Conservation (phyloP, 2,113 vertebrate species). For the Alligator mississippiensis region DNA sequence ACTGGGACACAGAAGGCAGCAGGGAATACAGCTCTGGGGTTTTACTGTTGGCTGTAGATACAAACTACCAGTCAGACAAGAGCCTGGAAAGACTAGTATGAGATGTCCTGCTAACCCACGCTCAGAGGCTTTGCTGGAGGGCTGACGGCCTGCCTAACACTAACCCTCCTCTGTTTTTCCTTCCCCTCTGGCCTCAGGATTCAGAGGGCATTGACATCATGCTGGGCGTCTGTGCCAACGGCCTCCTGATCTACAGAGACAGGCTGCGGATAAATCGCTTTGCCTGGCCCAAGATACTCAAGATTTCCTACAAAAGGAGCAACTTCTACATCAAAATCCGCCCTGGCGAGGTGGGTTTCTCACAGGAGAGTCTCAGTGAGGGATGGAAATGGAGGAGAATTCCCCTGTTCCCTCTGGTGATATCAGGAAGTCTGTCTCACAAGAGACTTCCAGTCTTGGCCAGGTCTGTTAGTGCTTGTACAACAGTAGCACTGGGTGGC, state of each 20-base stretch:
- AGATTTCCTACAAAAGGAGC: constrained; percentile 98
- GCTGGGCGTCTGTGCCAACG: constrained; percentile 96
- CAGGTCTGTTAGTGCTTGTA: neutral
- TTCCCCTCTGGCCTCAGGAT: constrained; percentile 81
- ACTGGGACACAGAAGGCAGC: neutral
- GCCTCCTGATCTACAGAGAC: constrained; percentile 96
- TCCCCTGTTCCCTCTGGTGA: neutral
- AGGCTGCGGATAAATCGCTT: constrained; percentile 98
- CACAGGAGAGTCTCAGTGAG: rapidly evolving
- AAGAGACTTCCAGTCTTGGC: neutral
- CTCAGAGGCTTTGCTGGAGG: neutral
- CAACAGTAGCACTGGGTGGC: neutral
- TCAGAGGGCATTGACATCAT: constrained; percentile 99
- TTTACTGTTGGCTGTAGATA: neutral
- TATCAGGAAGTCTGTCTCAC: neutral
- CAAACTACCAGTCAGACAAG: neutral
- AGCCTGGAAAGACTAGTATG: neutral
- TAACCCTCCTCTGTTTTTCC: neutral
- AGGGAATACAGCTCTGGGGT: neutral
- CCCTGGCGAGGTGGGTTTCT: constrained; percentile 90
- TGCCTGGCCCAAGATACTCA: constrained; percentile 99
- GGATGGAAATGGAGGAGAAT: rapidly evolving
- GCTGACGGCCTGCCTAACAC: neutral
- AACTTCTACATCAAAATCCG: constrained; percentile 99
- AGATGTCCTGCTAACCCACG: neutral